Evolutionary conservation across 92 coral and sea anemone species (phyloP), one percentile per base, ranked within the genome.

Genomic region (Desmophyllum pertusum): DNA sequence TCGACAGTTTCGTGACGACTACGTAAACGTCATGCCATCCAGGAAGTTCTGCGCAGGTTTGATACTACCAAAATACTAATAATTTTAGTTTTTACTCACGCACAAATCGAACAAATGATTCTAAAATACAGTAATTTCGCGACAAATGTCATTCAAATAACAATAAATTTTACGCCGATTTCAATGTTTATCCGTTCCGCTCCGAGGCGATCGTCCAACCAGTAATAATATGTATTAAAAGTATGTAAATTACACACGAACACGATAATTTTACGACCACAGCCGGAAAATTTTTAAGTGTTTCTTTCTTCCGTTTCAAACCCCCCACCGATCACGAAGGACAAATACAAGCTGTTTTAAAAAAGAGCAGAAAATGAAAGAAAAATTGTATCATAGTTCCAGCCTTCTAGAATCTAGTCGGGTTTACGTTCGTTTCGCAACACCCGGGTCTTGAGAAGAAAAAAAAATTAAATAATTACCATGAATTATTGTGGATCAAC

Each of bases 1-100:
- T 39, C 39, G 14, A 59, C n/a, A 14, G 2, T 36, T 35, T 48
- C 50, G 65, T 35, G 65, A 80, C 84, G 84, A 67, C 51, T 11
- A 66, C 84, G 76, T 67, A n/a, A n/a, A n/a, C n/a, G n/a, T n/a
- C n/a, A n/a, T n/a, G n/a, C n/a, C n/a, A n/a, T 21, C 5, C 15
- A 66, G 73, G 83, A 79, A 79, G 73, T 33, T n/a, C 35, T n/a
- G n/a, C n/a, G n/a, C n/a, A 37, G 19, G 30, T n/a, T 61, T n/a
- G 30, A 27, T 27, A 6, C 11, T 11, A 27, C 23, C 30, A 62
- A 31, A 17, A 21, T 3, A 66, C 38, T 15, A 13, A 66, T 17
- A 35, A 4, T 66, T 67, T 67, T 13, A 37, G 14, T 15, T 25
- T 33, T 59, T 25, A 25, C 65, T 6, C 65, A 59, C 7, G 14